Conservation (phyloP, 2,797 vertebrate genomes). For the Hydrophis major region DNA sequence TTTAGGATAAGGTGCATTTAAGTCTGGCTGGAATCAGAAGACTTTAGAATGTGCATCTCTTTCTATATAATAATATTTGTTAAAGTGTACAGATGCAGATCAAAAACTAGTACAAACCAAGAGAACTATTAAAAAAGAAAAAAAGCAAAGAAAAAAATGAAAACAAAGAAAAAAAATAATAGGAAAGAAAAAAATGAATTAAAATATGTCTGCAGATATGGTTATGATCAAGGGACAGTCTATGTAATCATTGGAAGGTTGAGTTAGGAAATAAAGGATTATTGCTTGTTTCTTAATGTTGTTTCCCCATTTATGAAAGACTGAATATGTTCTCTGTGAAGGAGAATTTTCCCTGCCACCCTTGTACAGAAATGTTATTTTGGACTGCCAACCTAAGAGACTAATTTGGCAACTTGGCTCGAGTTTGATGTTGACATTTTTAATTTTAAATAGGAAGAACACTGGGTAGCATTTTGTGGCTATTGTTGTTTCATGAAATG, state of each 20-base stretch:
- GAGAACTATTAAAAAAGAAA: not conserved
- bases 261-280: not conserved
- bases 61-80: not conserved
- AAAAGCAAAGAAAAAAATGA: not conserved
- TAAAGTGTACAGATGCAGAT: not conserved
- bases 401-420: slow-evolving; percentile 19
- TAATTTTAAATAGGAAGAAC: slow-evolving; percentile 21
- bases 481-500: slow-evolving; percentile 43
- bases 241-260: not conserved
- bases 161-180: not conserved
- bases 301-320: not conserved
- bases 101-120: not conserved
- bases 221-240: not conserved
- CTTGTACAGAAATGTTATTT: not conserved
- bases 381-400: not conserved
- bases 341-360: slow-evolving; percentile 1
- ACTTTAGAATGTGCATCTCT: not conserved
- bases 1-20: not conserved
- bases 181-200: not conserved
- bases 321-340: not conserved
- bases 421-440: slow-evolving; percentile 35
- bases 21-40: not conserved
- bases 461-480: not conserved
- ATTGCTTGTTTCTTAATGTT: not conserved
- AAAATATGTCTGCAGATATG: not conserved